phyloP scores from a whole-genome alignment of 1,140 invertebrate species.

The Acyrthosiphon pisum region DNA sequence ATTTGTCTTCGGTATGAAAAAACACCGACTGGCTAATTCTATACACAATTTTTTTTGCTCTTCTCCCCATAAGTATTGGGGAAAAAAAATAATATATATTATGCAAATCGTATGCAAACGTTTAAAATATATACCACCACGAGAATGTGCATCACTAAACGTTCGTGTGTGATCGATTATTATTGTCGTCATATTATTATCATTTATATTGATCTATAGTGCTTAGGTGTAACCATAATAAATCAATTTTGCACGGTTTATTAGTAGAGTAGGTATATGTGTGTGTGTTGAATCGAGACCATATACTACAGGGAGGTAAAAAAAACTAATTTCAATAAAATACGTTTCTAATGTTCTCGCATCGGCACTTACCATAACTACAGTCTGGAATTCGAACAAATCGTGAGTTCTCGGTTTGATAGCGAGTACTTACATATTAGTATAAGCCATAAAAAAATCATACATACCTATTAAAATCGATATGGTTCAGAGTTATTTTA shows the following conservation, averaged over 20 bases:
- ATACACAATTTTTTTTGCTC: conserved; percentile 37
- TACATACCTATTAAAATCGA: background rate
- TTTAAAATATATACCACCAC: conserved; percentile 10
- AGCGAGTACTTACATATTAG: background rate
- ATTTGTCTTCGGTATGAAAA: conserved; percentile 53
- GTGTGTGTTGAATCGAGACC: conserved; percentile 37
- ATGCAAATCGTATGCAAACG: conserved; percentile 52
- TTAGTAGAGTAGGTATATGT: conserved; percentile 40
- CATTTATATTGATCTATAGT: conserved; percentile 45
- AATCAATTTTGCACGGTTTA: conserved; percentile 56
- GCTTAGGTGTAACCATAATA: conserved; percentile 53
- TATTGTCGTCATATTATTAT: conserved; percentile 48
- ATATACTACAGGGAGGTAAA: background rate
- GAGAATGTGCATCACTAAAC: conserved; percentile 43
- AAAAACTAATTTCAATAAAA: conserved; percentile 57
- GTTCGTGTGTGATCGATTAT: conserved; percentile 50
- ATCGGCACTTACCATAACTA: background rate
- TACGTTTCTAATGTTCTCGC: conserved; percentile 43
- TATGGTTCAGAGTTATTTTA: background rate
- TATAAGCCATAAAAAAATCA: background rate
- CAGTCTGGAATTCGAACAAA: background rate
- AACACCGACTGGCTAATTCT: conserved; percentile 52
- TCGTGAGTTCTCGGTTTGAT: background rate
- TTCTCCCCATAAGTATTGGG: background rate
- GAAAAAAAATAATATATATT: conserved; percentile 14